Evolutionary conservation across 2,888 invertebrate genomes (phyloP).

Genomic region (Lepidocyrtinus sp.): DNA sequence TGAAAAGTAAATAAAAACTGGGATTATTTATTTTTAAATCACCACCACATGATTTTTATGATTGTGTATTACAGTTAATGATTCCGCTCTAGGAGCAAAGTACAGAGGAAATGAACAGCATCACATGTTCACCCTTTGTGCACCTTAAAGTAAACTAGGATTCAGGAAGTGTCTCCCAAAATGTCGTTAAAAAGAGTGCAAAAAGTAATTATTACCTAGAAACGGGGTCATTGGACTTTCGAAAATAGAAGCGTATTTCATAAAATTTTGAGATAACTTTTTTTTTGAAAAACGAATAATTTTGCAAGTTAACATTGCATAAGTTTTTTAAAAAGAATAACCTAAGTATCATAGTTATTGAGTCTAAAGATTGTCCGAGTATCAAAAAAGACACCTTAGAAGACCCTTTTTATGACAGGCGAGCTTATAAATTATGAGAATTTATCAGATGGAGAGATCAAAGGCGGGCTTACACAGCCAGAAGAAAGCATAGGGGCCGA

Average conservation of each 20-base stretch:
- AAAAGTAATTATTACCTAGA: background rate
- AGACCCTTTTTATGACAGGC: constrained; percentile 32
- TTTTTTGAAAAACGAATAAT: background rate
- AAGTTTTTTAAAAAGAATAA: background rate
- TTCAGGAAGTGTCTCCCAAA: too few relatives aligned
- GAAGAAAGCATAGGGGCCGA: constrained; percentile 35
- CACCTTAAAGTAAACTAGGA: too few relatives aligned
- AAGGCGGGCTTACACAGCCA: constrained; percentile 45
- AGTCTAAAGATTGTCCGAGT: too few relatives aligned
- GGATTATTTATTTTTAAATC: constrained; percentile 24
- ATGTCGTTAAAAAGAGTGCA: background rate
- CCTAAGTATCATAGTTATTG: background rate
- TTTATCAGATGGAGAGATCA: constrained; percentile 56
- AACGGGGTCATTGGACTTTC: background rate
- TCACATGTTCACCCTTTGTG: background rate
- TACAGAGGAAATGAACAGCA: background rate
- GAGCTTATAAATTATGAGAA: constrained; percentile 44
- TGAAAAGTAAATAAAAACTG: constrained; percentile 3
- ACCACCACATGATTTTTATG: constrained; percentile 29
- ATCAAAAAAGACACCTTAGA: background rate
- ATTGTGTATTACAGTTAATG: constrained; percentile 4
- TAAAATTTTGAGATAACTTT: background rate
- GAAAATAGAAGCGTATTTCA: too few relatives aligned
- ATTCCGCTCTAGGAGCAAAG: background rate
- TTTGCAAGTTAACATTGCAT: background rate